Conservation (phyloP, 2,888 invertebrate genomes). For the Parnassius mnemosyne region DNA sequence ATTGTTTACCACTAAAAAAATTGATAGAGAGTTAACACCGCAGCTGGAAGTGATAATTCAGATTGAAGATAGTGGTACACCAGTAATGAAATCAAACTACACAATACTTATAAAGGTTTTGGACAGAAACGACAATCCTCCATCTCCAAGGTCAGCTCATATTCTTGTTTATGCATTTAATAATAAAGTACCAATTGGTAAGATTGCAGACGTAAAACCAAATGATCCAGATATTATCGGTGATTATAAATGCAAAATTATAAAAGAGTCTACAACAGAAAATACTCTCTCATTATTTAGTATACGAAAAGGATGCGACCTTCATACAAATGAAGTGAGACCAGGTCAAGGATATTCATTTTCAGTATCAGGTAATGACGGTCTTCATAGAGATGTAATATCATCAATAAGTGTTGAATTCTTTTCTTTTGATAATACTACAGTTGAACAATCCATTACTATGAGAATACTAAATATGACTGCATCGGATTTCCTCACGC, state of each 20-base stretch:
- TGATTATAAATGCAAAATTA: constrained; percentile 91
- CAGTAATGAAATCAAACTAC: constrained; percentile 90
- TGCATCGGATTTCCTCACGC: constrained; percentile 87
- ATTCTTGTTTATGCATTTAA: constrained; percentile 89
- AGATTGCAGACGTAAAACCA: constrained; percentile 94
- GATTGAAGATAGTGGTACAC: constrained; percentile 93
- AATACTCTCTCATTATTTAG: constrained; percentile 80
- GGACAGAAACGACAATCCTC: constrained; percentile 96
- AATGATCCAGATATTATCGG: constrained; percentile 95
- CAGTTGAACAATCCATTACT: constrained; percentile 91
- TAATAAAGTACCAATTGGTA: constrained; percentile 87
- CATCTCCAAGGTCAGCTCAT: constrained; percentile 89
- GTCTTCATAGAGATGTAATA: constrained; percentile 91
- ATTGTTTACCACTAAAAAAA: constrained; percentile 87
- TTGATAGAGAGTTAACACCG: constrained; percentile 91
- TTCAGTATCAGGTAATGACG: constrained; percentile 93
- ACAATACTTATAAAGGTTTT: constrained; percentile 87
- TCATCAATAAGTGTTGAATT: constrained; percentile 93
- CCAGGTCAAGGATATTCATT: constrained; percentile 88
- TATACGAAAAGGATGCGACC: constrained; percentile 89
- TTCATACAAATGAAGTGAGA: constrained; percentile 86
- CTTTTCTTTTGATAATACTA: constrained; percentile 88
- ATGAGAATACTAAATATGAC: constrained; percentile 87
- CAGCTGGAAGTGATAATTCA: constrained; percentile 88
- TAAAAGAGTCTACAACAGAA: constrained; percentile 84